These are phyloP conservation scores for Agapornis roseicollis DNA, from an alignment of 2,113 vertebrate species.

Conservation along the genomic window DNA sequence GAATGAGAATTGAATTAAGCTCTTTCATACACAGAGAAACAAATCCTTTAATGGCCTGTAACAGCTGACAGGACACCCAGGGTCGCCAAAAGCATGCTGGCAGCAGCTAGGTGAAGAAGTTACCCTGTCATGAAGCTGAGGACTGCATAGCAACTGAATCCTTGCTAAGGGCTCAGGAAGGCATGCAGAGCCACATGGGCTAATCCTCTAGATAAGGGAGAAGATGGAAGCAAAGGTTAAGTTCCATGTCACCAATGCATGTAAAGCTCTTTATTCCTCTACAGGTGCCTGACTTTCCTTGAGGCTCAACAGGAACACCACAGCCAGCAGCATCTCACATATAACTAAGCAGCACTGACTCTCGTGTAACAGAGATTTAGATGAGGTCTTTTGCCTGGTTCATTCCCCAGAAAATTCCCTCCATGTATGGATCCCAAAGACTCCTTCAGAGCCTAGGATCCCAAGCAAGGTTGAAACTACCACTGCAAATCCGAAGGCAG, in stretches of 20 bases:
- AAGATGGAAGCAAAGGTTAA: neutral
- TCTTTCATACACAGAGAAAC: slow-evolving; percentile 43
- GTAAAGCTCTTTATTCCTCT: neutral
- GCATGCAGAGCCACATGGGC: fast-evolving
- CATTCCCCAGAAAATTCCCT: neutral
- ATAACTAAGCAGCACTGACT: neutral
- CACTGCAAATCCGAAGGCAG: neutral
- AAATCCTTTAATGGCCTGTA: slow-evolving; percentile 55
- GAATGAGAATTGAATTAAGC: slow-evolving; percentile 55
- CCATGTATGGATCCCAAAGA: neutral
- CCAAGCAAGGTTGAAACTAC: neutral
- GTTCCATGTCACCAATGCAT: neutral
- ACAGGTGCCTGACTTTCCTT: neutral
- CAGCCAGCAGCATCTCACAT: neutral
- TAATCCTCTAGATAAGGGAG: neutral
- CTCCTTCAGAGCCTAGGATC: neutral
- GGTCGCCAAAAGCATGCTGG: slow-evolving; percentile 20
- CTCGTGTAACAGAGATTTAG: neutral
- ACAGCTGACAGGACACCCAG: slow-evolving; percentile 27
- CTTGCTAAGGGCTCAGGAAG: neutral
- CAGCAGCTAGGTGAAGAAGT: slow-evolving; percentile 18
- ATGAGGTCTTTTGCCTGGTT: neutral
- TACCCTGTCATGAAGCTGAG: neutral
- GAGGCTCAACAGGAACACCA: neutral
- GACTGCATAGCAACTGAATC: neutral